A percentile compares a stretch with the other conserved stretches of the same genome.
Conservation (phyloP, 1,140 invertebrate genomes). For the Dinothrombium tinctorium region DNA sequence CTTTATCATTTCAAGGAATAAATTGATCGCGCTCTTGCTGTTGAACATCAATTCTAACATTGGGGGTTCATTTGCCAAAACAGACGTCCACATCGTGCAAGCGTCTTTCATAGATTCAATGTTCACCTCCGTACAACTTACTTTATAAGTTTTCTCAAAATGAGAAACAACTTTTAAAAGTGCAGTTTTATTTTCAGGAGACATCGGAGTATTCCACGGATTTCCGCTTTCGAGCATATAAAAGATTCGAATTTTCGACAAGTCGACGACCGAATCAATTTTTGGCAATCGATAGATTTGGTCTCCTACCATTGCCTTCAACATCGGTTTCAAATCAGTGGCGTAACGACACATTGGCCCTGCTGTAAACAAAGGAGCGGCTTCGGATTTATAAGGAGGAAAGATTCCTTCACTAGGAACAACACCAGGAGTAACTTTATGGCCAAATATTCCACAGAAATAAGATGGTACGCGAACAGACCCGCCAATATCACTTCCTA, state of each 20-base stretch:
- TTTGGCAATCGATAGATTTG: slow-evolving; percentile 16
- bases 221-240: slow-evolving; percentile 64
- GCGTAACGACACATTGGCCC: slow-evolving; percentile 1
- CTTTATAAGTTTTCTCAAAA: neutral
- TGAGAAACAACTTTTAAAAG: neutral
- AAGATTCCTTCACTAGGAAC: neutral
- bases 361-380: slow-evolving; percentile 17
- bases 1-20: slow-evolving; percentile 5
- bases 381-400: slow-evolving; percentile 2
- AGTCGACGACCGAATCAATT: slow-evolving; percentile 36
- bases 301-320: neutral
- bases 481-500: slow-evolving; percentile 86
- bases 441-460: slow-evolving; percentile 86
- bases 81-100: slow-evolving; percentile 7
- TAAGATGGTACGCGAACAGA: slow-evolving; percentile 83
- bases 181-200: slow-evolving; percentile 36
- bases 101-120: neutral
- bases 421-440: slow-evolving; percentile 56
- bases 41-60: slow-evolving; percentile 8
- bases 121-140: neutral
- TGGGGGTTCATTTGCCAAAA: neutral
- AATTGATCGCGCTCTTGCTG: slow-evolving; percentile 7
- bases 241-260: slow-evolving; percentile 44
- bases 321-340: neutral
- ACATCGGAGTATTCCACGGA: slow-evolving; percentile 43